phyloP scores from a whole-genome alignment of 2,888 invertebrate species.

The Caenorhabditis panamensis region DNA sequence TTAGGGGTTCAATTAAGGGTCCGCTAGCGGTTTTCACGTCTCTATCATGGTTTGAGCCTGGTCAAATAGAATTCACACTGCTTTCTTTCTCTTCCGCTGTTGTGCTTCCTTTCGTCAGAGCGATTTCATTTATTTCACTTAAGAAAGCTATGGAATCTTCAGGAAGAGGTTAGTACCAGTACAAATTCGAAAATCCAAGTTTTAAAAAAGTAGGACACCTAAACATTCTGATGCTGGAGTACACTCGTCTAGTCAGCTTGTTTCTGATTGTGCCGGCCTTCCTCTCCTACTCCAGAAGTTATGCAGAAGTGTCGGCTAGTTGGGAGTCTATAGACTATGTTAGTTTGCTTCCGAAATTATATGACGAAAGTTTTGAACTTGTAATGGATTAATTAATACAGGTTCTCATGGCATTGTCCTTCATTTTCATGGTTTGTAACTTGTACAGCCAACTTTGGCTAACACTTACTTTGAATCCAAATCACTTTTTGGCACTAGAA shows the following conservation, averaged over 20 bases:
- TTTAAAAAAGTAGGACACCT: constrained; percentile 53
- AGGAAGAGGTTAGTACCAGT: constrained; percentile 32
- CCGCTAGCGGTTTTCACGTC: constrained; percentile 75
- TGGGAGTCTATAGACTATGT: constrained; percentile 81
- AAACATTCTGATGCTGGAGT: constrained; percentile 60
- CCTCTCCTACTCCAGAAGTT: constrained; percentile 67
- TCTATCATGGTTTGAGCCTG: constrained; percentile 78
- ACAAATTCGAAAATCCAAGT: background rate
- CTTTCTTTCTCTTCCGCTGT: constrained; percentile 72
- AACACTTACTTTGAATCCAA: constrained; percentile 44
- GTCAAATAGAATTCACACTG: constrained; percentile 77
- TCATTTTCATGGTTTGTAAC: constrained; percentile 77
- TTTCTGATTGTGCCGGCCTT: constrained; percentile 72
- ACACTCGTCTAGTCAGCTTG: constrained; percentile 53
- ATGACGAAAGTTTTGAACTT: background rate
- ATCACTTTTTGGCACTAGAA: constrained; percentile 56
- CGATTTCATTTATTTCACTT: constrained; percentile 63
- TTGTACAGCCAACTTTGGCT: constrained; percentile 79
- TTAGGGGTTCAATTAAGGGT: constrained; percentile 67
- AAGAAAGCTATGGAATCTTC: constrained; percentile 47
- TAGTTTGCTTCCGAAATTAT: constrained; percentile 39
- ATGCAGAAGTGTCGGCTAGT: constrained; percentile 77
- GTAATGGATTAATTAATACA: constrained; percentile 40
- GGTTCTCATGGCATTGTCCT: constrained; percentile 75
- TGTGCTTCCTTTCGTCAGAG: constrained; percentile 72